Evolutionary conservation across 2,797 vertebrate genomes (phyloP), one percentile per base, ranked within the genome.

Genomic region (Poeciliopsis presidionis): DNA sequence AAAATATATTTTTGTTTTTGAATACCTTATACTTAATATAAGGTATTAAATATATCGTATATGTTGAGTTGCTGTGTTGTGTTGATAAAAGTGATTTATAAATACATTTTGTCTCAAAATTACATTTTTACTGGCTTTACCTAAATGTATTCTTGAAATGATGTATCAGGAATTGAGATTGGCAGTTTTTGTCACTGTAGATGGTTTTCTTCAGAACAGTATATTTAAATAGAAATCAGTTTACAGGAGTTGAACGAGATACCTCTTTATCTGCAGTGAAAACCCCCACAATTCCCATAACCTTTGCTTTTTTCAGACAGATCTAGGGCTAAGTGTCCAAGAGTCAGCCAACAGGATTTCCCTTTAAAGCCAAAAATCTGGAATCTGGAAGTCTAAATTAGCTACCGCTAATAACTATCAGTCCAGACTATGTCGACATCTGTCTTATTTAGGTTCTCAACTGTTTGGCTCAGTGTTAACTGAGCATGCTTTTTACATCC

Each of bases 261-360:
- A 90, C 86, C 89, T 86, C 79, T 93, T 91, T 89, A 93, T 90
- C 91, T 92, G 91, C 90, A 92, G 88, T 55, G 12, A 55, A 55
- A 55, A 41, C 72, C 47, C 22, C 30, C 11, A 55, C 7, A 65
- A 14, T 36, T 20, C 7, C 33, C 16, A 65, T 22, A 65, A 39
- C 18, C 28, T 7, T 61, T 16, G 57, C 16, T 61, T 30, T 30
- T 16, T 33, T n/a, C 55, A 13, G 25, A 30, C 57, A 61, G 2
- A 16, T 61, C 14, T 28, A 61, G 57, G 13, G 5, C 14, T 16
- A 16, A 61, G 14, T 61, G 13, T 16, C 12, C n/a, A 59, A 14
- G 12, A 28, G 22, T 59, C 12, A 14, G 5, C 28, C 57, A 61
- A 7, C 14, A 30, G 57, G 28, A 30, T 51, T 51, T 51, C 20